Evolutionary conservation across 2,113 vertebrate species (phyloP), one percentile per base, ranked within the genome.

Genomic region (Otocyon megalotis): DNA sequence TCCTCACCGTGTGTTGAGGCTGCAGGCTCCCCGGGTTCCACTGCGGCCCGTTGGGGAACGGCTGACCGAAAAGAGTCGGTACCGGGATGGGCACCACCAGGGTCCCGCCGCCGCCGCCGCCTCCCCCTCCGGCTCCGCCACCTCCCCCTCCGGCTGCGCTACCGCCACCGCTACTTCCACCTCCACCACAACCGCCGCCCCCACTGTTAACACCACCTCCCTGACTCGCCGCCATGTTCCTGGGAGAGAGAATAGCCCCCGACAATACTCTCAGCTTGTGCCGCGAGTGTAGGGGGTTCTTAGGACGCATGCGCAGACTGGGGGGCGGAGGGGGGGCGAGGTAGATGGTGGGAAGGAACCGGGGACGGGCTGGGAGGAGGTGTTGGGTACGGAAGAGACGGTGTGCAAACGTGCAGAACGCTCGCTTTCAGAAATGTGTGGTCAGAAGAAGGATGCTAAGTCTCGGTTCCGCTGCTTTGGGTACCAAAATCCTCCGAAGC

Each of bases 201-300:
- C 97, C 98, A 94, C 98, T 96, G 97, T 94, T 98, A 86, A 96
- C 97, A 97, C 97, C 97, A 87, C 96, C 98, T 97, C 98, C 99
- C 99, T 99, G 99, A 99, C 99, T 99, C 98, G 99, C 99, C 99
- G 99, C 99, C 99, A 99, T 99, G 97, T 98, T 99, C 99, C 99
- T 98, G 97, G 98, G 98, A 98, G 98, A 98, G 98, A 99, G 96
- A 98, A 97, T 92, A 97, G 97, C 98, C 98, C 97, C 98, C 98
- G 96, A 97, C 99, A 98, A 98, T 98, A 98, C 99, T 98, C 99
- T 97, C 98, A 98, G 99, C 98, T 98, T 98, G 83, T 82, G 94
- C 96, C 48, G 96, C 43, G 93, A 97, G 90, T 97, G 94, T 91
- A 91, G 94, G 90, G 79, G 50, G 14, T 96, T 93, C 28, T 93